A percentile compares a stretch with the other conserved stretches of the same genome.
Conservation (phyloP, 2,113 vertebrate species). For the Formicarius rufipectus region DNA sequence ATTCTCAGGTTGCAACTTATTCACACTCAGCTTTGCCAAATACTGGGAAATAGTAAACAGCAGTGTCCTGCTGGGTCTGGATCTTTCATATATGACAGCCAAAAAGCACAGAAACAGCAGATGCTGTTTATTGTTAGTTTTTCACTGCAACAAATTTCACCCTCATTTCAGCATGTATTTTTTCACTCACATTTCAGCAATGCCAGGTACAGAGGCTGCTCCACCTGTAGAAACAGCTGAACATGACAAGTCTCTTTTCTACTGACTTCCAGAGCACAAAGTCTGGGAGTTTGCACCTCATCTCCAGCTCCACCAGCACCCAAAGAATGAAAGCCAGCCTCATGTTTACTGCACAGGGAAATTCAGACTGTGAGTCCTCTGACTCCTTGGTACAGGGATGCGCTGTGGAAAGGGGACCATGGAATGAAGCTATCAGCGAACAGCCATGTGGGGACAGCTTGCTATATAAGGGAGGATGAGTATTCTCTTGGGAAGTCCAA, state of each 20-base stretch:
- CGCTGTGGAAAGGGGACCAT: not conserved
- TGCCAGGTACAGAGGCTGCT: not conserved
- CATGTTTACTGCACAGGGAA: not conserved
- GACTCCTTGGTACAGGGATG: fast-evolving
- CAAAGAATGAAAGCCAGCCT: not conserved
- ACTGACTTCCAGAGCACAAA: not conserved
- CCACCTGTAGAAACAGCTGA: not conserved
- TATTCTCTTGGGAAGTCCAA: not conserved
- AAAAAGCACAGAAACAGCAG: not conserved
- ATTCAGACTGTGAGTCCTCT: not conserved
- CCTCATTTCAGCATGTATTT: not conserved
- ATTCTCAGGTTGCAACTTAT: not conserved
- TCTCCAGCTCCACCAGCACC: not conserved
- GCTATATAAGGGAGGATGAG: not conserved
- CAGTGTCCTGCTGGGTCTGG: not conserved
- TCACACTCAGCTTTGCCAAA: not conserved
- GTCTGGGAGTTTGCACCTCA: not conserved
- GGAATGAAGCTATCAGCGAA: not conserved
- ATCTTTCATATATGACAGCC: not conserved
- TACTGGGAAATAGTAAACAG: not conserved
- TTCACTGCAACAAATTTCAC: not conserved
- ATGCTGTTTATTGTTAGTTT: not conserved
- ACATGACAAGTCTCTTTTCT: not conserved
- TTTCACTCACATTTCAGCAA: not conserved
- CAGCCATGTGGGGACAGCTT: not conserved